Percentiles rank a stretch among this genome's conserved stretches.
Conservation (phyloP, 2,113 vertebrate genomes). For the Megalops atlanticus region DNA sequence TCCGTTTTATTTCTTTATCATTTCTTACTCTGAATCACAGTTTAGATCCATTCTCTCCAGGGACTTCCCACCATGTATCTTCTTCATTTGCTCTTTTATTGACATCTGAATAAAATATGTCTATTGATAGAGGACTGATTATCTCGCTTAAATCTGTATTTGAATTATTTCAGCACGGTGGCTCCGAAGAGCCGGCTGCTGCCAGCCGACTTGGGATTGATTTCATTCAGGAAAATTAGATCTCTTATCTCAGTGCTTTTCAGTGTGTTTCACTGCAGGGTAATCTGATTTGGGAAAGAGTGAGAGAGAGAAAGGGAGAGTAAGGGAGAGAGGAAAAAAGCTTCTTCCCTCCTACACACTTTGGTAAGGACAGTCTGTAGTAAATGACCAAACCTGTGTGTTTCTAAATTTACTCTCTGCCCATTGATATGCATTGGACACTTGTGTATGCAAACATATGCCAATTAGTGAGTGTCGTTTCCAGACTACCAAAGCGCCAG, state of each 20-base stretch:
- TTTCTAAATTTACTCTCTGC: constrained; percentile 10
- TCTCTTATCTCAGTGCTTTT: neutral
- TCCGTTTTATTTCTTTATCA: too few species aligned
- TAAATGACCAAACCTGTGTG: neutral
- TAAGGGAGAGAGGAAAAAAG: neutral
- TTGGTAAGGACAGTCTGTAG: neutral
- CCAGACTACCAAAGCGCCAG: neutral
- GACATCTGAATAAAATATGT: neutral
- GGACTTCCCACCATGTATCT: neutral
- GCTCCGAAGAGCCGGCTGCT: constrained; percentile 16
- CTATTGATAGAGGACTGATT: neutral
- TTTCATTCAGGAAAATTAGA: constrained; percentile 27
- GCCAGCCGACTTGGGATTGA: constrained; percentile 4
- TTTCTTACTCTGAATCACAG: too few species aligned
- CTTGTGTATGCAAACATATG: constrained; percentile 16
- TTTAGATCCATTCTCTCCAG: neutral
- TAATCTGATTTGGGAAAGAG: neutral
- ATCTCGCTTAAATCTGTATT: neutral
- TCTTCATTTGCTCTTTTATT: neutral
- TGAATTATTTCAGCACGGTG: neutral
- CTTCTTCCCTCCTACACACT: neutral
- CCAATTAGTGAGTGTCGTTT: neutral
- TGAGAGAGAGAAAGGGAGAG: neutral
- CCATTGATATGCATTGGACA: neutral
- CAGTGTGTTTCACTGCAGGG: neutral